Evolutionary conservation across 1,140 invertebrate species (phyloP).

Genomic region (Polyergus mexicanus): DNA sequence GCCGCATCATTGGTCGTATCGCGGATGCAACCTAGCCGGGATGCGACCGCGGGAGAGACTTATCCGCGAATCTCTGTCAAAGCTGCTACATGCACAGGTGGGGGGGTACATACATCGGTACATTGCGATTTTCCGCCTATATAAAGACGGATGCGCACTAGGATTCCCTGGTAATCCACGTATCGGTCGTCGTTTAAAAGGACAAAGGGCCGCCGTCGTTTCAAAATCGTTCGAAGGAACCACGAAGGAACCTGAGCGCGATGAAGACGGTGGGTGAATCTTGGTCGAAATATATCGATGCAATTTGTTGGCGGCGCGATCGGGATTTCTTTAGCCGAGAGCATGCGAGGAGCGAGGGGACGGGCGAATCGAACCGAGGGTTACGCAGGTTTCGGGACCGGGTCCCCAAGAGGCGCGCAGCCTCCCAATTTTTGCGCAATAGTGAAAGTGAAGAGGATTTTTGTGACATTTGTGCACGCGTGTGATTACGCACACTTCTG

Average conservation of each 20-base stretch:
- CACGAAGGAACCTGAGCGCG: constrained; percentile 53
- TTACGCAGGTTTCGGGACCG: constrained; percentile 27
- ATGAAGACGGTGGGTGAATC: constrained; percentile 81
- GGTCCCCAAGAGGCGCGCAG: constrained; percentile 5
- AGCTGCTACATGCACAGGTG: constrained; percentile 66
- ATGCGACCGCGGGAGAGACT: constrained; percentile 68
- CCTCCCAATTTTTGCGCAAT: constrained; percentile 77
- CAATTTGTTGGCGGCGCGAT: not conserved
- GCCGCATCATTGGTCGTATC: constrained; percentile 52
- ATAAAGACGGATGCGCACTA: constrained; percentile 81
- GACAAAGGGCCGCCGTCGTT: constrained; percentile 65
- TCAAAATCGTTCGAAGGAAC: constrained; percentile 22
- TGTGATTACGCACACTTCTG: constrained; percentile 47
- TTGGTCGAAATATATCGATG: not conserved
- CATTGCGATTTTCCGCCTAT: constrained; percentile 83
- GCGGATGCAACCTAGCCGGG: constrained; percentile 66
- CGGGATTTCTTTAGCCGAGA: not conserved
- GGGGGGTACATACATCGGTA: constrained; percentile 74
- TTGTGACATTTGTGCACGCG: constrained; percentile 78
- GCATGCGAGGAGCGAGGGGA: not conserved
- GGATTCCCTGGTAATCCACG: constrained; percentile 78
- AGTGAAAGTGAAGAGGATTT: constrained; percentile 83
- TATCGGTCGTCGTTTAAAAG: constrained; percentile 79
- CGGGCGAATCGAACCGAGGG: not conserved
- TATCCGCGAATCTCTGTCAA: constrained; percentile 64